Base-by-base conservation (phyloP, 2,797 vertebrate genomes). In the Loriculus beryllinus region DNA sequence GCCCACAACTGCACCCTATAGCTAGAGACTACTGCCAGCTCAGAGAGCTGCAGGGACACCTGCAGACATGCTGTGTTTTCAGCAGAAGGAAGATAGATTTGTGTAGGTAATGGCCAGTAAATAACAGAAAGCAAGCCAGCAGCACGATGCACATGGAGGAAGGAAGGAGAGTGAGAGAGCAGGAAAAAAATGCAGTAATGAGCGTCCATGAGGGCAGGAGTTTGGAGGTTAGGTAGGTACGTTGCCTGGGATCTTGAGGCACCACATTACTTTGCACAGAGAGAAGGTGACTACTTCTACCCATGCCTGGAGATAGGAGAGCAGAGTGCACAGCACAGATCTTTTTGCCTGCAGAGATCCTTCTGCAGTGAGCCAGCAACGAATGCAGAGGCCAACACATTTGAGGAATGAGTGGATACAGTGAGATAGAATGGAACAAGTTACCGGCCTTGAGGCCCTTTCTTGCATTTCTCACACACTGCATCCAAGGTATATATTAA, bases 401-500 rank as follows among this genome's bases (percentile, higher is more conserved):
- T 54, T 79, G 26, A 72, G 33, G 33, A 37, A 29, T 18, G 56
- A 70, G 35, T 17, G 43, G 31, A 29, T 48, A 12, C 20, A 26
- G 75, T 4, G 52, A 49, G 75, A n/a, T 11, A 59, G 77, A 82
- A 48, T 14, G 48, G 26, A 45, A 84, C 9, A 56, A 70, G 56
- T 12, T 39, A 52, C 7, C 47, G 23, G 20, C 12, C 86, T 84
- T 4, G 3, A 64, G 48, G 33, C 9, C 45, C 31, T 56, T 43
- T 64, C 16, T 22, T 4, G 16, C 12, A 16, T 35, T 82, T 65
- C 21, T 45, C 12, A 0, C 1, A 0, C 28, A 16, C 23, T 10
- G 5, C 6, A 1, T 78, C 31, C 57, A 60, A 28, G 68, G n/a
- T 14, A 56, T 22, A 21, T 0, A 15, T 18, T 49, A 42, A 63